Evolutionary conservation across 2,888 invertebrate genomes (phyloP).

Genomic region (Deroplatys truncata): DNA sequence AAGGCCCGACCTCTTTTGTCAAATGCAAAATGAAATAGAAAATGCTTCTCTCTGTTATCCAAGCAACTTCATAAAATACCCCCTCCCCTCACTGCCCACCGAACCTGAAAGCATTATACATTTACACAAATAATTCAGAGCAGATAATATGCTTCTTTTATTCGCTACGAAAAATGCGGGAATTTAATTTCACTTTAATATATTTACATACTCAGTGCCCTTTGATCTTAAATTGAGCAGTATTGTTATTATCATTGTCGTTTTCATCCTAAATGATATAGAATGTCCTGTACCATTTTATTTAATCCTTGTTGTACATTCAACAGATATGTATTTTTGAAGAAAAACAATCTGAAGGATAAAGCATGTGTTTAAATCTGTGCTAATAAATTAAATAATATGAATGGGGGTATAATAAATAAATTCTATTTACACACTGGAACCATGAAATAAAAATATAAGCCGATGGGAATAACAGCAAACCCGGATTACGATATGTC

Average conservation of each 20-base stretch:
- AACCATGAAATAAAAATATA: too few species aligned
- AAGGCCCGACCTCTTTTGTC: not conserved
- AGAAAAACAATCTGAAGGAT: too few species aligned
- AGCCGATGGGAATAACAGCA: too few species aligned
- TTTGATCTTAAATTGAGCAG: not conserved
- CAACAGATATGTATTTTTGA: not conserved
- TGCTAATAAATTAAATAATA: too few species aligned
- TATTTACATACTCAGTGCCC: not conserved
- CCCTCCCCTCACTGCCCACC: not conserved
- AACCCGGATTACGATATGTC: too few species aligned
- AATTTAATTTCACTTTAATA: not conserved
- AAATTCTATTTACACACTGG: too few species aligned
- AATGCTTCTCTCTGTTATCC: not conserved
- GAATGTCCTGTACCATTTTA: not conserved
- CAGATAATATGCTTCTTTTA: not conserved
- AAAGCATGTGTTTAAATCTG: too few species aligned
- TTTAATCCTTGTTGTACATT: not conserved
- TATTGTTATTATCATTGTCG: not conserved
- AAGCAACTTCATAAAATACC: not conserved
- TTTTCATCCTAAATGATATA: not conserved
- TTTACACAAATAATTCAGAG: not conserved
- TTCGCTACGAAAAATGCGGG: not conserved
- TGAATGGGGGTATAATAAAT: too few species aligned
- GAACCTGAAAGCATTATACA: not conserved
- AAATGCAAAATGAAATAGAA: not conserved